Percentiles rank a stretch among this genome's conserved stretches.
Evolutionary conservation across 2,888 invertebrate genomes (phyloP).

Genomic region (Anodontia alba): DNA sequence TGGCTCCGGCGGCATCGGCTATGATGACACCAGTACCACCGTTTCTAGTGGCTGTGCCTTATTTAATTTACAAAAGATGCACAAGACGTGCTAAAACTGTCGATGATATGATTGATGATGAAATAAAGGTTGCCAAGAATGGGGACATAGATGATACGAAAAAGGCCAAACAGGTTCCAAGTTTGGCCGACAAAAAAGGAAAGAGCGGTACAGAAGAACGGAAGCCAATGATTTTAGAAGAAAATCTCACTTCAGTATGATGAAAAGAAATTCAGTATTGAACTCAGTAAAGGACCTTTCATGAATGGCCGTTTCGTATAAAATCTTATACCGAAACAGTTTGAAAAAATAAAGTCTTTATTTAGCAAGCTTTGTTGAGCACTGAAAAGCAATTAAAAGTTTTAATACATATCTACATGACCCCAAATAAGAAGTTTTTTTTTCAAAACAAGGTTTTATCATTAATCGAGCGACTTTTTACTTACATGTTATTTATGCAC

Average conservation of each 20-base stretch:
- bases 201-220: not conserved
- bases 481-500: no score
- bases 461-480: no score
- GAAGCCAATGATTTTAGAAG: not conserved
- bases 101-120: not conserved
- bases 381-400: no score
- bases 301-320: constrained; percentile 63
- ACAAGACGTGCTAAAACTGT: not conserved
- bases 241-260: constrained; percentile 88
- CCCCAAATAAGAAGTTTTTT: no score
- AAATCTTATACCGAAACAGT: constrained; percentile 35
- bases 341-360: no score
- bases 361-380: no score
- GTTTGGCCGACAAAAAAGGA: not conserved
- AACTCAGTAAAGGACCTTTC: constrained; percentile 65
- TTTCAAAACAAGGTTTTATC: no score
- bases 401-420: no score
- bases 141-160: not conserved
- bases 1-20: constrained; percentile 87
- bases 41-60: not conserved
- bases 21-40: constrained; percentile 84
- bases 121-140: constrained; percentile 81
- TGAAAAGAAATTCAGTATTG: constrained; percentile 92
- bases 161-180: not conserved
- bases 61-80: not conserved